phyloP scores from a whole-genome alignment of 2,888 invertebrate genomes.

The Zhuqinia jingwanae region DNA sequence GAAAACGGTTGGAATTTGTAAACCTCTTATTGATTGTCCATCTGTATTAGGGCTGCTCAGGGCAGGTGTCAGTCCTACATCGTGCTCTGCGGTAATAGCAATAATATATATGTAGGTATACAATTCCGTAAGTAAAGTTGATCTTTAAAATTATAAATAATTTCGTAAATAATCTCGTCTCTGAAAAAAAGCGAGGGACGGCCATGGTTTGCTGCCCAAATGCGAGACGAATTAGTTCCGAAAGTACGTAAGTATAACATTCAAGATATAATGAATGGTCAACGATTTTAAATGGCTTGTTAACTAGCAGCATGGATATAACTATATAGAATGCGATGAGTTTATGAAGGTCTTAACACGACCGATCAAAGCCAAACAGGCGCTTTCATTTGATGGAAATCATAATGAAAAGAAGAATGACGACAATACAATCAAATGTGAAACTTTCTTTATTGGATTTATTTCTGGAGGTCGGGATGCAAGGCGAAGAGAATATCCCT shows the following conservation, averaged over 20 bases:
- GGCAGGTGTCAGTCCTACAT: conserved; percentile 63
- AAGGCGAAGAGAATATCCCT: conserved; percentile 62
- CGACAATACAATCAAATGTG: conserved; percentile 11
- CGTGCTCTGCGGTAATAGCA: conserved; percentile 51
- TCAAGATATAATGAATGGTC: too few species aligned
- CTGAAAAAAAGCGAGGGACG: conserved; percentile 13
- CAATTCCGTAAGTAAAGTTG: too few species aligned
- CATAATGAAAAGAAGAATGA: neutral
- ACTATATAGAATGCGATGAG: conserved; percentile 54
- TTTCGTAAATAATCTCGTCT: neutral
- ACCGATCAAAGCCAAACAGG: conserved; percentile 16
- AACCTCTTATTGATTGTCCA: conserved; percentile 56
- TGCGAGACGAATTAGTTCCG: conserved; percentile 32
- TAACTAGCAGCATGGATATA: too few species aligned
- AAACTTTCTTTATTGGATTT: neutral
- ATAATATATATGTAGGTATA: too few species aligned
- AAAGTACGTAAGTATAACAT: conserved; percentile 2
- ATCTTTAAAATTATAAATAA: neutral
- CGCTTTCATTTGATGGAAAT: neutral
- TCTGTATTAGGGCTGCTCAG: conserved; percentile 56
- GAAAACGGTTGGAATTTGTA: conserved; percentile 47
- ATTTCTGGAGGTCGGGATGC: conserved; percentile 73
- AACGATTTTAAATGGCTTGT: neutral
- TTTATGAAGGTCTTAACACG: conserved; percentile 29
- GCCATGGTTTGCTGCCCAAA: conserved; percentile 66